Conservation (phyloP, 2,888 invertebrate species). For the Chydorus sphaericus region DNA sequence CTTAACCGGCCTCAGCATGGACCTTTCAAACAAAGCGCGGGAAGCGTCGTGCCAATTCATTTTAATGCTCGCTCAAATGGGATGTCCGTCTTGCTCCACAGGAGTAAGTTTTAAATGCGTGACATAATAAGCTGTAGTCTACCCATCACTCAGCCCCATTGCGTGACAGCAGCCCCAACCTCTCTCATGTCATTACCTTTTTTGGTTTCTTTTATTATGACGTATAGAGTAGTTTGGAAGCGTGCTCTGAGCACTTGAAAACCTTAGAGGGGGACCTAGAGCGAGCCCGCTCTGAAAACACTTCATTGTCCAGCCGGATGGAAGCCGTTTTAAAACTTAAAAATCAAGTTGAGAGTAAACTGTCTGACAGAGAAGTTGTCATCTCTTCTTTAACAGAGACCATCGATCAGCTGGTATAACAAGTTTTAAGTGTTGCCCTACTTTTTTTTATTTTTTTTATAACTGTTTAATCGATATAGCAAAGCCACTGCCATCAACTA, state of each 20-base stretch:
- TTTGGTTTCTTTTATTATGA: neutral
- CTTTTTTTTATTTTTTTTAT: neutral
- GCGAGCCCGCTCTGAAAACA: neutral
- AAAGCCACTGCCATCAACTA: constrained; percentile 10
- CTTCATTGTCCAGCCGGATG: neutral
- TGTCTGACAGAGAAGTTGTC: neutral
- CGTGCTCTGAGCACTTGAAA: constrained; percentile 2
- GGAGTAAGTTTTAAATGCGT: constrained; percentile 8
- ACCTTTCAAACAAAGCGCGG: constrained; percentile 6
- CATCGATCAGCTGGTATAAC: constrained; percentile 8
- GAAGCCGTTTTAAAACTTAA: neutral
- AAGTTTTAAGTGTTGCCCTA: neutral
- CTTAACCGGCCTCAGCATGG: constrained; percentile 8
- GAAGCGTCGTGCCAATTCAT: constrained; percentile 11
- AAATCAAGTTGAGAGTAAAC: neutral
- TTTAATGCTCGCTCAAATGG: constrained; percentile 5
- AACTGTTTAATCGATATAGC: constrained; percentile 2
- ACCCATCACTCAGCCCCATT: neutral
- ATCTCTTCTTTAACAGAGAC: constrained; percentile 7
- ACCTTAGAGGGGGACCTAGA: neutral
- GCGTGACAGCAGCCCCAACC: neutral
- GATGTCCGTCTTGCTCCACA: constrained; percentile 9
- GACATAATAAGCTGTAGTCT: neutral
- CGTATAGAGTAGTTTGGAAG: neutral
- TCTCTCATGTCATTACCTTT: neutral